A percentile compares a stretch with the other conserved stretches of the same genome.
These are phyloP conservation scores for Brachylomia viminalis DNA, from an alignment of 2,888 invertebrate species.

Conservation along the genomic window DNA sequence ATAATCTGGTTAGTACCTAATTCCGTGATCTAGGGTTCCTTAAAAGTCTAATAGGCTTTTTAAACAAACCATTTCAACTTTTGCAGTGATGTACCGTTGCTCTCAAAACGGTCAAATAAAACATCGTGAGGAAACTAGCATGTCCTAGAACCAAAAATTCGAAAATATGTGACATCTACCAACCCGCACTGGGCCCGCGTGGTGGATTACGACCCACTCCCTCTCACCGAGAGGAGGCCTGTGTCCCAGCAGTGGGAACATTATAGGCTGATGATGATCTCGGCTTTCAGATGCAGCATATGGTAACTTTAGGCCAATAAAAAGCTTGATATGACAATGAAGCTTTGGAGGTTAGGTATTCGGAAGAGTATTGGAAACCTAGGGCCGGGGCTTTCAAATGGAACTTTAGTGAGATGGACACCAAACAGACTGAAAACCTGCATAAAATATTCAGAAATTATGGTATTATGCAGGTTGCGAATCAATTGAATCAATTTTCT, in stretches of 20 bases:
- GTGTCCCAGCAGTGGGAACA: too few species aligned
- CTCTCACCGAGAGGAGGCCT: too few species aligned
- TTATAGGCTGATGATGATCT: too few species aligned
- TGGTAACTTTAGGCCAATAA: not conserved
- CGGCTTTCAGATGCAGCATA: not conserved
- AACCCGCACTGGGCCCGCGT: too few species aligned
- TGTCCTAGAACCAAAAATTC: too few species aligned
- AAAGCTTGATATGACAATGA: not conserved
- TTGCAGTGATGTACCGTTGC: too few species aligned
- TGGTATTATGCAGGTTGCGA: not conserved
- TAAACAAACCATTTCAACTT: not conserved
- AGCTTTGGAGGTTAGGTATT: too few species aligned
- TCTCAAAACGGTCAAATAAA: too few species aligned
- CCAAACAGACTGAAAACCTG: not conserved
- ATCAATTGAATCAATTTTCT: not conserved
- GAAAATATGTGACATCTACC: too few species aligned
- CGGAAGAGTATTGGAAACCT: not conserved
- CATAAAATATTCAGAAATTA: not conserved
- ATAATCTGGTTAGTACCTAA: slow-evolving; percentile 54
- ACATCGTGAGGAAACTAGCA: too few species aligned
- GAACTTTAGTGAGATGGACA: not conserved
- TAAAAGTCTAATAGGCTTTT: not conserved
- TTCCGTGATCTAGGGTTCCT: slow-evolving; percentile 28
- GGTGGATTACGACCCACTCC: too few species aligned
- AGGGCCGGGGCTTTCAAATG: not conserved